Percentiles rank a stretch among this genome's conserved stretches.
Evolutionary conservation across 2,888 invertebrate genomes (phyloP).

Genomic region (Tachina grossa): DNA sequence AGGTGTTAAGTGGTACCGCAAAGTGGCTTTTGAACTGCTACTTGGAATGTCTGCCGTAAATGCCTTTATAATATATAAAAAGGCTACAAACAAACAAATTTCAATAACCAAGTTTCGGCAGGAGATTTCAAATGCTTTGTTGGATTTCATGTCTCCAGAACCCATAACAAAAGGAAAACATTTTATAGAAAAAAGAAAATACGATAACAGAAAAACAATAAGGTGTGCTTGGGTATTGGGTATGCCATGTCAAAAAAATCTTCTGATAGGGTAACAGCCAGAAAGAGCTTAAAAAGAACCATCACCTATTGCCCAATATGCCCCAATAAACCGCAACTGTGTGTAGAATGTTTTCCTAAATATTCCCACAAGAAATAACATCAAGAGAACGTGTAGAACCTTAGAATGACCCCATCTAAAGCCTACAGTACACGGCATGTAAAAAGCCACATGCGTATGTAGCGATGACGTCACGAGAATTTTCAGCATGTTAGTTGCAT

Average conservation of each 20-base stretch:
- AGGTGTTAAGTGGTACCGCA: no score
- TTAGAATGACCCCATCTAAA: no score
- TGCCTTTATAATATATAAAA: slow-evolving; percentile 59
- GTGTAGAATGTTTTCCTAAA: slow-evolving; percentile 45
- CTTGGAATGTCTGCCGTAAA: slow-evolving; percentile 40
- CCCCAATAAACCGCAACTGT: slow-evolving; percentile 48
- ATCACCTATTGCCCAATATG: slow-evolving; percentile 44
- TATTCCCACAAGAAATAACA: slow-evolving; percentile 35
- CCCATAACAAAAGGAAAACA: slow-evolving; percentile 31
- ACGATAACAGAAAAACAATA: slow-evolving; percentile 24
- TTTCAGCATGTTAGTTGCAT: no score
- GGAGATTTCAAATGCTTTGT: slow-evolving; percentile 13
- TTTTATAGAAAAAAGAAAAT: slow-evolving; percentile 26
- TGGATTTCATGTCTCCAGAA: slow-evolving; percentile 15
- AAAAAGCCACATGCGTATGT: no score
- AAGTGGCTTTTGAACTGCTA: no score
- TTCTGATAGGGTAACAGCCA: slow-evolving; percentile 34
- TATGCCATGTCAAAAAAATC: slow-evolving; percentile 22
- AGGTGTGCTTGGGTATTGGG: slow-evolving; percentile 8
- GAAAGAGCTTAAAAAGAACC: slow-evolving; percentile 41
- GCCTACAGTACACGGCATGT: no score
- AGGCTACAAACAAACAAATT: slow-evolving; percentile 67
- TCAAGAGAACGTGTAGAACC: no score
- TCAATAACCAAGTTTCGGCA: slow-evolving; percentile 25
- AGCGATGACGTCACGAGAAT: no score